A percentile compares a stretch with the other conserved stretches of the same genome.
phyloP scores from a whole-genome alignment of 2,797 vertebrate species.

The Falco peregrinus region DNA sequence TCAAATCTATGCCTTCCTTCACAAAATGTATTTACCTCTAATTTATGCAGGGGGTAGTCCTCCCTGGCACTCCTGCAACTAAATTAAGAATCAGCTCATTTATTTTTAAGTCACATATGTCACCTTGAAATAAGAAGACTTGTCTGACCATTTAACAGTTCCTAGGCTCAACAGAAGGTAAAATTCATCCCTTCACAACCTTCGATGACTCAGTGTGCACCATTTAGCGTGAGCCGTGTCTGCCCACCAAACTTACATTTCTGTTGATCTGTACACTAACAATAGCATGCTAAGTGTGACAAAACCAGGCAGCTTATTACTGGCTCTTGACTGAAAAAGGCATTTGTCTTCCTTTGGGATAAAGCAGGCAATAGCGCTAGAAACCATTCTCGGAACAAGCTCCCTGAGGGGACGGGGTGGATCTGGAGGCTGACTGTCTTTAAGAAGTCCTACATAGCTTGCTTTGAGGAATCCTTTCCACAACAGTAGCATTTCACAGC shows the following conservation, averaged over 20 bases:
- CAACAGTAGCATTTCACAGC: not conserved
- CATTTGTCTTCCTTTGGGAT: not conserved
- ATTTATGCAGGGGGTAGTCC: not conserved
- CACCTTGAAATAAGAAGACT: not conserved
- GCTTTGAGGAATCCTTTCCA: not conserved
- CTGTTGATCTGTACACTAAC: not conserved
- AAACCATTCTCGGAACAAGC: not conserved
- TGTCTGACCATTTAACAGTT: not conserved
- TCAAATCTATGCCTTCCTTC: not conserved
- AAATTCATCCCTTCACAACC: not conserved
- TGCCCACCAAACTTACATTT: not conserved
- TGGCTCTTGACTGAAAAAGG: not conserved
- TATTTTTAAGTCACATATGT: not conserved
- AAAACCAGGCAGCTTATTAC: not conserved
- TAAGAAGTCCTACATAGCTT: not conserved
- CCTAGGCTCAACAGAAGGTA: not conserved
- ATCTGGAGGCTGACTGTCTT: not conserved
- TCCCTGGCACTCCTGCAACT: not conserved
- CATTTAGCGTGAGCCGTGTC: not conserved
- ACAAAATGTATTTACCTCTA: not conserved
- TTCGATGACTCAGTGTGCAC: not conserved
- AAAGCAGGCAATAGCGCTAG: not conserved
- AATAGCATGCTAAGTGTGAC: not conserved
- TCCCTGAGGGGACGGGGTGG: fast-evolving
- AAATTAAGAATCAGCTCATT: not conserved